Evolutionary conservation across 2,113 vertebrate genomes (phyloP), one percentile per base, ranked within the genome.

Genomic region (Pogona vitticeps): DNA sequence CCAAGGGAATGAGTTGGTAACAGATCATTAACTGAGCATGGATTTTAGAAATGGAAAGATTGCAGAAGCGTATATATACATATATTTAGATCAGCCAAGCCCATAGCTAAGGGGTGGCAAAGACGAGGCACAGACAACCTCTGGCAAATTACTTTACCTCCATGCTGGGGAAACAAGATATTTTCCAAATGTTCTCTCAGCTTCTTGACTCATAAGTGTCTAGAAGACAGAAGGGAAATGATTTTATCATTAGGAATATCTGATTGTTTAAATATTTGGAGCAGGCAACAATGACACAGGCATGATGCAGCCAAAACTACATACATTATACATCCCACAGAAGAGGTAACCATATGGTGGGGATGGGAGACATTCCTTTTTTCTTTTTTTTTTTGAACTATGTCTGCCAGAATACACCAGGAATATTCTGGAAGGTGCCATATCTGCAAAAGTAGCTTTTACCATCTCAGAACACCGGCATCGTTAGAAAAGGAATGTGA

Each of bases 21-120:
- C 71, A 61, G 71, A 70, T 58, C 77, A 46, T 85, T 81, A 65
- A 85, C 40, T 89, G 71, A 85, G 71, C 61, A 42, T 82, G 77
- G 42, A 70, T 85, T 78, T 88, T 52, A 72, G 56, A 73, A 84
- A 88, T 80, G 38, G 86, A 84, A 88, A 88, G 76, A 63, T 7
- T 84, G 67, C 70, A 81, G 63, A 40, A 28, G 42, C n/a, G n/a
- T n/a, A n/a, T n/a, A n/a, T n/a, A n/a, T n/a, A n/a, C n/a, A n/a
- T 72, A 33, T 63, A 52, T n/a, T 71, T 63, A 59, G 71, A 72
- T 80, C 36, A 70, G 75, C 63, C 63, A 79, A 79, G 52, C 23
- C 42, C 84, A 33, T 71, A 86, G 36, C 38, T 86, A 71, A 59
- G 42, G 80, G 63, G 61, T 77, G 75, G 42, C 63, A 85, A 36